Evolutionary conservation across 2,888 invertebrate species (phyloP).

Genomic region (Tiliacea citrago): DNA sequence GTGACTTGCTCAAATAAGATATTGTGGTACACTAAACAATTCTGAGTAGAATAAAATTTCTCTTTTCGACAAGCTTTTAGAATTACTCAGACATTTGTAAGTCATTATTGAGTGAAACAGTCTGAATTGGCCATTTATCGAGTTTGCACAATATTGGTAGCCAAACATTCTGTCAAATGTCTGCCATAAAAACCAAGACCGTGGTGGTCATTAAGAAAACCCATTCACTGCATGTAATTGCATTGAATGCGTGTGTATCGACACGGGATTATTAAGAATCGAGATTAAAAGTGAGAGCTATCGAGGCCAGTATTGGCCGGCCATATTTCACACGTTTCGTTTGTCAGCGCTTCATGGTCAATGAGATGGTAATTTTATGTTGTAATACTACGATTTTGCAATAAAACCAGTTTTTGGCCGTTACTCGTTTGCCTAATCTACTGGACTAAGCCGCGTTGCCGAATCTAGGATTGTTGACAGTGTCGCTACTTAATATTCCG

Average conservation of each 20-base stretch:
- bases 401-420: conserved; percentile 73
- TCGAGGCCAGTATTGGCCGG: conserved; percentile 70
- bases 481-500: conserved; percentile 51
- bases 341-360: conserved; percentile 77
- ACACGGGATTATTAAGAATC: conserved; percentile 63
- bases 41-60: conserved; percentile 32
- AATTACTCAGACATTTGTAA: conserved; percentile 26
- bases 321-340: conserved; percentile 71
- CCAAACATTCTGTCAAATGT: conserved; percentile 48
- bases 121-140: conserved; percentile 34
- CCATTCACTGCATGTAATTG: conserved; percentile 61
- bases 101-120: conserved; percentile 39
- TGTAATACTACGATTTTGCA: conserved; percentile 73
- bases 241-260: conserved; percentile 58
- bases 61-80: conserved; percentile 31
- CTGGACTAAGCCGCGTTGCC: conserved; percentile 49
- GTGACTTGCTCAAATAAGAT: conserved; percentile 12
- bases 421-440: conserved; percentile 63
- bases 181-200: conserved; percentile 56
- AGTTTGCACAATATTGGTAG: conserved; percentile 44
- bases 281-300: conserved; percentile 80
- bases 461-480: conserved; percentile 50
- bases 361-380: conserved; percentile 80
- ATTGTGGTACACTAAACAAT: conserved; percentile 8
- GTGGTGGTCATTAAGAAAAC: conserved; percentile 55